Percentiles rank a stretch among this genome's conserved stretches.
Evolutionary conservation across 2,797 vertebrate genomes (phyloP).

Genomic region (Muraenolepis orangiensis): DNA sequence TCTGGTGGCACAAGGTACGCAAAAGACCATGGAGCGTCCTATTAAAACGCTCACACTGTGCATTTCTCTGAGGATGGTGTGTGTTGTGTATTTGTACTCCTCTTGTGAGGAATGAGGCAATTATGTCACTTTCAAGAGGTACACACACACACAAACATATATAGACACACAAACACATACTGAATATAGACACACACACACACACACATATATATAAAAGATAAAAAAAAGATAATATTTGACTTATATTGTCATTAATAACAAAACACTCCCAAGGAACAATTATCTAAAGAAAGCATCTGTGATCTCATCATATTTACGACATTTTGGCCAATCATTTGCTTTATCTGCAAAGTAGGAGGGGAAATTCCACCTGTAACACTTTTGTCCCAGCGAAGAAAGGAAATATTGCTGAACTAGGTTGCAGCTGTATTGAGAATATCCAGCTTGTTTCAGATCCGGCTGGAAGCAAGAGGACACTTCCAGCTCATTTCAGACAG

Average conservation of each 20-base stretch:
- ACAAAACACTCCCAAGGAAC: not conserved
- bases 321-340: conserved; percentile 51
- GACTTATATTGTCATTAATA: not conserved
- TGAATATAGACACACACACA: too few species aligned
- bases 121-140: too few species aligned
- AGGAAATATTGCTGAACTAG: conserved; percentile 7
- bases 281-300: conserved; percentile 14
- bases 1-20: too few species aligned
- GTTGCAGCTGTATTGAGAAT: conserved; percentile 13
- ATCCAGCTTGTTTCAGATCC: conserved; percentile 10
- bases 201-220: too few species aligned
- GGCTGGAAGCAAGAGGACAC: conserved; percentile 15
- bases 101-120: too few species aligned
- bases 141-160: too few species aligned
- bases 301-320: conserved; percentile 63
- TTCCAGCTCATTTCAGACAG: conserved; percentile 8
- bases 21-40: too few species aligned
- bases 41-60: too few species aligned
- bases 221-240: conserved; percentile 7
- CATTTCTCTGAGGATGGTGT: too few species aligned
- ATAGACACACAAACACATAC: too few species aligned
- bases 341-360: conserved; percentile 22
- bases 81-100: too few species aligned
- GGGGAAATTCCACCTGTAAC: conserved; percentile 35
- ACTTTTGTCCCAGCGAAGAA: conserved; percentile 10